Conservation (phyloP, 2,797 vertebrate species). For the Botia kubotai region DNA sequence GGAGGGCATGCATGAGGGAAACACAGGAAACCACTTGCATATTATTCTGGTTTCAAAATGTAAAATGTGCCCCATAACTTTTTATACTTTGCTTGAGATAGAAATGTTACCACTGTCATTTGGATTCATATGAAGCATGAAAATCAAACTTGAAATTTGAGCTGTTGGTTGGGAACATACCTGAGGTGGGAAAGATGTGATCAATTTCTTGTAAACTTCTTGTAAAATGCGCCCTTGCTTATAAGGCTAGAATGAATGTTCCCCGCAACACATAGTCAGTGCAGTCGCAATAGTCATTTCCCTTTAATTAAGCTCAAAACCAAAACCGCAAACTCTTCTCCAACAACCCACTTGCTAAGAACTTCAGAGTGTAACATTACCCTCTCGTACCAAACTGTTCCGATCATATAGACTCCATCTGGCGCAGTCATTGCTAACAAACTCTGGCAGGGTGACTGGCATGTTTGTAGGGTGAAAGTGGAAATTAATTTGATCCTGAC, state of each 20-base stretch:
- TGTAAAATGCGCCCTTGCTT: slow-evolving; percentile 21
- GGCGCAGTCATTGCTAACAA: slow-evolving; percentile 18
- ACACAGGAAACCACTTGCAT: slow-evolving; percentile 47
- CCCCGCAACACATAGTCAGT: slow-evolving; percentile 3
- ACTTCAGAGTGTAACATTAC: slow-evolving; percentile 26
- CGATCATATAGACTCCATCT: slow-evolving; percentile 20
- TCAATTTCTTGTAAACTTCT: slow-evolving; percentile 42
- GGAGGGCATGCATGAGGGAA: slow-evolving; percentile 41
- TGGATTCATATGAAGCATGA: slow-evolving; percentile 41
- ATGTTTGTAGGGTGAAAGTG: slow-evolving; percentile 45
- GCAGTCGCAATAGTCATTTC: slow-evolving; percentile 21
- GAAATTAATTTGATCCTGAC: slow-evolving; percentile 55
- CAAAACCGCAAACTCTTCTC: slow-evolving; percentile 30
- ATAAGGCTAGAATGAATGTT: slow-evolving; percentile 56
- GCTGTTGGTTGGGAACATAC: slow-evolving; percentile 34
- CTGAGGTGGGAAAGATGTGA: slow-evolving; percentile 60
- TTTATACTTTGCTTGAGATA: slow-evolving; percentile 17
- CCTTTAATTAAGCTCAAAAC: slow-evolving; percentile 43
- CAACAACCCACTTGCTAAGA: slow-evolving; percentile 30
- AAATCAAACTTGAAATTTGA: slow-evolving; percentile 29
- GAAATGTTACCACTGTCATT: slow-evolving; percentile 30
- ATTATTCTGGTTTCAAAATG: slow-evolving; percentile 53
- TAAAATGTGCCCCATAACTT: slow-evolving; percentile 30
- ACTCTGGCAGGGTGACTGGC: slow-evolving; percentile 45
- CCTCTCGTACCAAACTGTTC: slow-evolving; percentile 24